Evolutionary conservation across 1,140 invertebrate species (phyloP).

Genomic region (Ceratina japonica): DNA sequence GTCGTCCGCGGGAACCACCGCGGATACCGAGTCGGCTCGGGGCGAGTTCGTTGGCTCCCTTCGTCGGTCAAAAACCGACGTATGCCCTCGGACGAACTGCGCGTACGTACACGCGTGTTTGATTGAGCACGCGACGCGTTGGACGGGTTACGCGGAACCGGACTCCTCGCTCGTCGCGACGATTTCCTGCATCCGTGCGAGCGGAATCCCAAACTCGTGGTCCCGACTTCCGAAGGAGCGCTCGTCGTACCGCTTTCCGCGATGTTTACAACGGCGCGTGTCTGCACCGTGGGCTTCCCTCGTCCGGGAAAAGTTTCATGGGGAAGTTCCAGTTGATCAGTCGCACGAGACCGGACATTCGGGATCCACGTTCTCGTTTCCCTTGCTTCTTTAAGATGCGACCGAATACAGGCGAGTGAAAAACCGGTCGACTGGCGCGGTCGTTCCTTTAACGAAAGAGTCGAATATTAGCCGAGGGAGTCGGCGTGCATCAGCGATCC

Average conservation of each 20-base stretch:
- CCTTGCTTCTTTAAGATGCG: neutral
- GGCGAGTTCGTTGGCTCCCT: conserved; percentile 34
- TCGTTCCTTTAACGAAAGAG: too few species aligned
- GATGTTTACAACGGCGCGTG: neutral
- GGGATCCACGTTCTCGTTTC: neutral
- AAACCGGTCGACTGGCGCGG: too few species aligned
- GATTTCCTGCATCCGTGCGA: neutral
- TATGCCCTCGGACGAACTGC: neutral
- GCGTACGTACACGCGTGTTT: neutral
- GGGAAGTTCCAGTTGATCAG: neutral
- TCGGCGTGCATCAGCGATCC: neutral
- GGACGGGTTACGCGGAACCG: conserved; percentile 3
- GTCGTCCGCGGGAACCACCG: conserved; percentile 3
- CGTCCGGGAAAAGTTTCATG: neutral
- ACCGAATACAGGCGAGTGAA: neutral
- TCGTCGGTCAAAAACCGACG: conserved; percentile 3
- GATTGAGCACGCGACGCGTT: neutral
- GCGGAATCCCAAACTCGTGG: neutral
- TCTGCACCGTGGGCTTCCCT: neutral
- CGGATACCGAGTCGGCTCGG: neutral
- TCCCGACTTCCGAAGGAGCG: neutral
- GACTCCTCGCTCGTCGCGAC: neutral
- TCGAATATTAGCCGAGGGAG: too few species aligned
- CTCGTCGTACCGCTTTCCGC: neutral
- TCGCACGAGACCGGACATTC: neutral